Evolutionary conservation across 1,140 invertebrate species (phyloP).

Genomic region (Atta texana): DNA sequence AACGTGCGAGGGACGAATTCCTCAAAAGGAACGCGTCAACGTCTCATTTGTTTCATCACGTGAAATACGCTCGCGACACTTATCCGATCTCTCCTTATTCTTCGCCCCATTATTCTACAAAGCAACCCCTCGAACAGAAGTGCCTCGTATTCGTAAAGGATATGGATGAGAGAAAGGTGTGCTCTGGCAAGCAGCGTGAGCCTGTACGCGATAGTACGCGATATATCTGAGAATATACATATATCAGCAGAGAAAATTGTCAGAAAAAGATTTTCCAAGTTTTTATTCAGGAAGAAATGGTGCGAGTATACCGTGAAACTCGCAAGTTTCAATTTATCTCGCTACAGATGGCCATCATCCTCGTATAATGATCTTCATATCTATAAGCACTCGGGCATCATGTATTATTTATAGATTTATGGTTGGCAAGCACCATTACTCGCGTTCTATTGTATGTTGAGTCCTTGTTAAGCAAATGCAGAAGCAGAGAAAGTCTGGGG

Average conservation of each 20-base stretch:
- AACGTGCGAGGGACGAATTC: conserved; percentile 16
- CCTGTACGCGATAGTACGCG: no score
- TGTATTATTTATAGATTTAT: conserved; percentile 29
- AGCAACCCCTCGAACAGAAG: conserved; percentile 54
- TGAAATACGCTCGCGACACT: conserved; percentile 13
- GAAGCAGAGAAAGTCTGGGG: conserved; percentile 5
- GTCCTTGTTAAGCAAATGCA: not conserved
- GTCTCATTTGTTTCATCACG: conserved; percentile 61
- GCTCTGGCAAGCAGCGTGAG: not conserved
- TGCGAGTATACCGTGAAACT: not conserved
- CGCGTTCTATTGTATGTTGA: conserved; percentile 4
- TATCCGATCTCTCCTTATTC: not conserved
- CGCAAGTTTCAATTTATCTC: conserved; percentile 13
- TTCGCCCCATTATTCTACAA: not conserved
- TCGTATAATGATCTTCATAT: conserved; percentile 7
- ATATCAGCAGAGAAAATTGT: conserved; percentile 1
- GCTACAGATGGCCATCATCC: not conserved
- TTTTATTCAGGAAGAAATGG: not conserved
- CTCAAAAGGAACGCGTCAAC: conserved; percentile 33
- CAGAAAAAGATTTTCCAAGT: conserved; percentile 9
- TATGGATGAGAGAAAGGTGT: conserved; percentile 60
- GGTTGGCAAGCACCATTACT: not conserved
- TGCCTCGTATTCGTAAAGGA: conserved; percentile 72
- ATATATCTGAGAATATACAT: not conserved
- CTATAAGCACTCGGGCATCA: not conserved